Evolutionary conservation across 2,888 invertebrate genomes (phyloP), one percentile per base, ranked within the genome.

Genomic region (Tridacna crocea): DNA sequence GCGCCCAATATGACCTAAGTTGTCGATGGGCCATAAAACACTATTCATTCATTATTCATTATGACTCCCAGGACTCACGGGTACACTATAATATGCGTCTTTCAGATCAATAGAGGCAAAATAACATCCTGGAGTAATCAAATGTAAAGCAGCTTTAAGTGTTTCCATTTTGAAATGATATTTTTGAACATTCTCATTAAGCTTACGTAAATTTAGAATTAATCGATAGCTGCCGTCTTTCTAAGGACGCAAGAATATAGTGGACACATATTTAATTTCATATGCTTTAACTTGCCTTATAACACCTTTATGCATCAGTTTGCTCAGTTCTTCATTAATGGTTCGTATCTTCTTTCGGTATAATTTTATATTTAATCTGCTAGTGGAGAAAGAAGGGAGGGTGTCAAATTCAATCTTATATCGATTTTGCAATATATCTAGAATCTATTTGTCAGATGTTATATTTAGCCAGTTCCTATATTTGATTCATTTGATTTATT

Each of bases 91-190:
- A 61, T 87, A 84, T 27, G 82, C 82, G 22, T 86, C 78, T 73
- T 77, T 77, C n/a, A 84, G 70, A 47, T 86, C 86, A 47, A 84
- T 60, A 11, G 68, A 82, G 2, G 75, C 83, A 74, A 84, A 83
- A 26, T 55, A 84, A 65, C 72, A 74, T 24, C 75, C 60, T 22
- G 70, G 47, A 58, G 46, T 77, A 15, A 85, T 75, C 15, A 77
- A 46, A 15, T 66, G 55, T 27, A 85, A 6, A 17, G 79, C 81
- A 58, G 79, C 48, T 72, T 77, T 74, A 11, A 83, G 51, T 36
- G 83, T 86, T 61, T 86, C 83, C 83, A 86, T 86, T 70, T 83
- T 83, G 61, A 83, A 82, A 79, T 86, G 83, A 22, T 75, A 60
- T 55, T 83, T 74, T 58, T 83, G 77, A 17, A 83, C 72, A 73